These are phyloP conservation scores for Xanthia togata DNA, from an alignment of 2,888 invertebrate species.

Conservation along the genomic window DNA sequence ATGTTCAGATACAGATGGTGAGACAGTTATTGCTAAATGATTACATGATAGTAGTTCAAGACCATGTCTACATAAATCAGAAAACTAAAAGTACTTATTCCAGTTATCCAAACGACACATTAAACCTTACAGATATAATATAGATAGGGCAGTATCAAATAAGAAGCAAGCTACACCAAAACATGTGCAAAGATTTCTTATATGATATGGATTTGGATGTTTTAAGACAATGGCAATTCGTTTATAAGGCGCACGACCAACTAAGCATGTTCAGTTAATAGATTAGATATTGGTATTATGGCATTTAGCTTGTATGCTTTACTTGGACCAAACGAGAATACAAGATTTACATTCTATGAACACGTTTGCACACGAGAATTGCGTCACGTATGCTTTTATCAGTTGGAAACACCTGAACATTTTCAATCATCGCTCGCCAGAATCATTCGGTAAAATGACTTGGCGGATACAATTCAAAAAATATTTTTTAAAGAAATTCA, in stretches of 20 bases:
- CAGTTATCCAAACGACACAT: neutral
- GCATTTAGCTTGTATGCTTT: conserved; percentile 33
- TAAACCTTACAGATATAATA: conserved; percentile 21
- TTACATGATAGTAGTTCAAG: conserved; percentile 17
- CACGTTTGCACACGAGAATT: conserved; percentile 41
- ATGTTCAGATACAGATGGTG: conserved; percentile 20
- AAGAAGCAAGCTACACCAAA: conserved; percentile 12
- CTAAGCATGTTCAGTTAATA: conserved; percentile 35
- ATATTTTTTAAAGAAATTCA: conserved; percentile 34
- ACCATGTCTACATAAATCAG: conserved; percentile 2
- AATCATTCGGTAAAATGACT: conserved; percentile 45
- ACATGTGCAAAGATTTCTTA: conserved; percentile 39
- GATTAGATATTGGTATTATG: conserved; percentile 42
- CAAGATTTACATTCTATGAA: conserved; percentile 49
- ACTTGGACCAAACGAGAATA: conserved; percentile 46
- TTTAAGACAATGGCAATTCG: conserved; percentile 49
- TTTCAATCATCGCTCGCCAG: conserved; percentile 55
- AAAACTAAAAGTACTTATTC: conserved; percentile 18
- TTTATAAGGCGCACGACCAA: conserved; percentile 35
- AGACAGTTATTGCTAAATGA: conserved; percentile 22
- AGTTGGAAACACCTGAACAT: conserved; percentile 55
- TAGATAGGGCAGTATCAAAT: conserved; percentile 8
- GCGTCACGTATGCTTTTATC: conserved; percentile 59
- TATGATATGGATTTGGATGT: conserved; percentile 42
- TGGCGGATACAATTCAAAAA: conserved; percentile 30